Evolutionary conservation across 2,113 vertebrate species (phyloP), one percentile per base, ranked within the genome.

Genomic region (Holacanthus passer): DNA sequence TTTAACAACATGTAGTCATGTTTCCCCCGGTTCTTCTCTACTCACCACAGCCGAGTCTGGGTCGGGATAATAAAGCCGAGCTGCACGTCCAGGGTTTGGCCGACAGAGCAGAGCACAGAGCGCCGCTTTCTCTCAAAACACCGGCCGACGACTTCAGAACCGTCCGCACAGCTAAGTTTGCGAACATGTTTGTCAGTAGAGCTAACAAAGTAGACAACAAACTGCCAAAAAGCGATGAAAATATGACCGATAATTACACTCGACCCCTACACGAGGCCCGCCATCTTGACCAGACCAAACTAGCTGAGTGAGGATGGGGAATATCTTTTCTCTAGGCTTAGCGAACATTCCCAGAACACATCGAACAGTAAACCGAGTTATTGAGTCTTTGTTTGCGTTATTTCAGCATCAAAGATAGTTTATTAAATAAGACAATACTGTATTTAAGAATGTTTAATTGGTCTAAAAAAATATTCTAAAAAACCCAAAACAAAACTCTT

Each of bases 261-360:
- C 84, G 91, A 90, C 91, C 91, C 85, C 88, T 93, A 93, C 59
- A 78, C 0, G 69, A 68, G 63, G 31, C 8, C n/a, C 91, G 92
- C 94, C 93, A 94, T 94, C 58, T 93, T 94, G 41, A 45, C 1
- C 52, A 94, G 93, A 82, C 93, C 10, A 12, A 22, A 85, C 22
- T 29, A 93, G 65, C 19, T 0, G 86, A 90, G 19, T 4, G 13
- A 3, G 4, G 59, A 70, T 10, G 0, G 17, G 1, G 1, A 3
- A 1, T 8, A 1, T 0, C 0, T 0, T 9, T n/a, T 7, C 7
- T 5, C 52, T 0, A 86, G 87, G 68, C 47, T 16, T 2, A 5
- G 29, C n/a, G 16, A 65, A 63, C 77, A 16, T 89, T 75, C 48
- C 20, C 89, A 77, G 90, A 93, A 16, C 55, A 81, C 86, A 87